Base-by-base conservation (phyloP, 2,797 vertebrate genomes). In the Hafferia zeledoni region DNA sequence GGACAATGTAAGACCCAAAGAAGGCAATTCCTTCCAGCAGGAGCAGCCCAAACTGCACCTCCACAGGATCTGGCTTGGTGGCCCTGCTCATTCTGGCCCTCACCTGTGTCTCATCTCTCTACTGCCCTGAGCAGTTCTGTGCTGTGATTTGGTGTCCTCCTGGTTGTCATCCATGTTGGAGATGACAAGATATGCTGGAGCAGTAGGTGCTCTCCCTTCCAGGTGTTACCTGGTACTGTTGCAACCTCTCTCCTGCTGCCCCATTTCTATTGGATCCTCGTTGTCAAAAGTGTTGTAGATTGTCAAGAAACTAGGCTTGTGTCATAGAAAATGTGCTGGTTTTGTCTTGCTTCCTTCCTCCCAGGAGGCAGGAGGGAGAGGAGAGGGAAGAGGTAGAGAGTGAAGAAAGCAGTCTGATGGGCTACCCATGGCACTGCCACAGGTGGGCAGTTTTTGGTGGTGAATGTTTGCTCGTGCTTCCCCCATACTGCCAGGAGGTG, bases 401-500 rank as follows among this genome's bases (percentile, higher is more conserved):
- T 18, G 15, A 23, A 41, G 49, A 49, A 61, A 76, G 61, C 35
- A 76, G n/a, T n/a, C 17, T 46, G 37, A 39, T 0, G 5, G 57
- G 31, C 37, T 75, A 19, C 39, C 24, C 1, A 0, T 1, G 3
- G 17, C 2, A 1, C 16, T 78, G 23, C 27, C 15, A 13, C 9
- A 28, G 50, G 31, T 28, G 17, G 56, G 30, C 33, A 50, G 4
- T 25, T 71, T 80, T 49, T 9, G 3, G 9, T 63, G 15, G 31
- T 77, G 33, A 64, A 22, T 0, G 0, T 81, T 64, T 56, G 46
- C n/a, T 71, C 3, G 4, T 0, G 0, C 31, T 89, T 68, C 24
- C 11, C 7, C 27, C 0, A 1, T 71, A 60, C 55, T 3, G 1
- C 13, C 33, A 1, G 0, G 43, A 60, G n/a, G 16, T 69, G 64